These are phyloP conservation scores for Pyrochroa serraticornis DNA, from an alignment of 2,888 invertebrate species.

Conservation along the genomic window DNA sequence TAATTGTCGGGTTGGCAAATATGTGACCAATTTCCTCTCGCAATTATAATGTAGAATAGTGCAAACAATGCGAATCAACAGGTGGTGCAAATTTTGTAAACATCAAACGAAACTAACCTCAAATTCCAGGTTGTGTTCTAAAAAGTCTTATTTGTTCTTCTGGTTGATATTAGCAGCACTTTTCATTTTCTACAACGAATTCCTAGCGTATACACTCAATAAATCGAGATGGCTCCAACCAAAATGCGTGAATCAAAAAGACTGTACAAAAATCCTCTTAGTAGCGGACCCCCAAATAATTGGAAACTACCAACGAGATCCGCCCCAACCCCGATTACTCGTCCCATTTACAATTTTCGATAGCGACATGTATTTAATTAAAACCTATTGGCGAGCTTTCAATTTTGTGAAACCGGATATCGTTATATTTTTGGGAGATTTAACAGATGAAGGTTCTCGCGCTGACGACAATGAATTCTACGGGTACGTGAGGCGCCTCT, in stretches of 20 bases:
- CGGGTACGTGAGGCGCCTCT: constrained; percentile 76
- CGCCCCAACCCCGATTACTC: constrained; percentile 59
- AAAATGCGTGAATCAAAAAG: constrained; percentile 45
- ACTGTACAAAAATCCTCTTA: constrained; percentile 54
- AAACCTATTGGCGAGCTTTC: constrained; percentile 77
- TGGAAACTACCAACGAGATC: constrained; percentile 76
- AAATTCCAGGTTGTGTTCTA: constrained; percentile 4
- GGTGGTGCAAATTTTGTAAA: too few species aligned
- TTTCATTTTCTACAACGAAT: constrained; percentile 48
- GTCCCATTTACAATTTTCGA: constrained; percentile 83
- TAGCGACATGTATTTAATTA: constrained; percentile 78
- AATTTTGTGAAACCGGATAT: constrained; percentile 79
- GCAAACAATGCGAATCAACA: too few species aligned
- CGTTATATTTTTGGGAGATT: constrained; percentile 89
- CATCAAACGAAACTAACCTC: neutral
- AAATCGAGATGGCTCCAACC: constrained; percentile 47
- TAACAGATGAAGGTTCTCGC: constrained; percentile 92
- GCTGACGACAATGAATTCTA: constrained; percentile 73
- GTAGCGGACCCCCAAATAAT: constrained; percentile 94
- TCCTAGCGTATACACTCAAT: constrained; percentile 48
- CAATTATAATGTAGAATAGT: too few species aligned
- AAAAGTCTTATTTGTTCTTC: constrained; percentile 7
- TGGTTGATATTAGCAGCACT: constrained; percentile 24
- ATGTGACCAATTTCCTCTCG: neutral
- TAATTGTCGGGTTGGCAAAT: neutral